Base-by-base conservation (phyloP, 1,140 invertebrate genomes). In the Dryas iulia region DNA sequence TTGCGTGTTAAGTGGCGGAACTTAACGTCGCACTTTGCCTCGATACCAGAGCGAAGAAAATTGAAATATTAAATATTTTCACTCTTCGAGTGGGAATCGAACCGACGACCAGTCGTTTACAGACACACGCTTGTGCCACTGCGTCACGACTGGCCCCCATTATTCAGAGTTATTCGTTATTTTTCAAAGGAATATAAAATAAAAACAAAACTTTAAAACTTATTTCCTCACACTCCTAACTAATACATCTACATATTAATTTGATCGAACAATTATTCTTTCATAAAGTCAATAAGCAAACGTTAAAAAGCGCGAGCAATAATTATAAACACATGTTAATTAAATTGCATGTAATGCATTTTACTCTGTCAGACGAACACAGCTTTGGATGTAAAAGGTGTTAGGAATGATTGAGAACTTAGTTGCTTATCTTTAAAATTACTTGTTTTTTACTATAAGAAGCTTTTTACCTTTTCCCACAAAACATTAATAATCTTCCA, bases 301-400 rank as follows among this genome's bases (percentile, higher is more conserved):
- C 24, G 25, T 30, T 53, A 26, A 30, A 61, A 52, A 21, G 39
- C 25, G 12, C 25, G 47, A 61, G 59, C 39, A 28, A 39, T 57
- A 68, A 68, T 68, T 68, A 68, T 61, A 53, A 68, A 58, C 59
- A 57, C 39, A 53, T 61, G 57, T 68, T 68, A 68, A 61, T 68
- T 35, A 68, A 68, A 61, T 31, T 35, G 24, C 25, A 25, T 35
- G 31, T 61, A 68, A 68, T 61, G 21, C 7, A 56, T 68, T 68
- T 57, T 33, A 10, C 21, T 30, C 39, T 68, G 59, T 28, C 58
- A 56, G 66, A 33, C 7, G 58, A 61, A 35, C 21, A 60, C 61
- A 61, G 28, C 59, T 39, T 68, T 54, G 12, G 7, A 47, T 28
- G 26, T 63, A 54, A 61, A 66, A 68, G 66, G 59, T 68, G 65